Evolutionary conservation across 1,140 invertebrate genomes (phyloP), one percentile per base, ranked within the genome.

Genomic region (Caenorhabditis inopinata): DNA sequence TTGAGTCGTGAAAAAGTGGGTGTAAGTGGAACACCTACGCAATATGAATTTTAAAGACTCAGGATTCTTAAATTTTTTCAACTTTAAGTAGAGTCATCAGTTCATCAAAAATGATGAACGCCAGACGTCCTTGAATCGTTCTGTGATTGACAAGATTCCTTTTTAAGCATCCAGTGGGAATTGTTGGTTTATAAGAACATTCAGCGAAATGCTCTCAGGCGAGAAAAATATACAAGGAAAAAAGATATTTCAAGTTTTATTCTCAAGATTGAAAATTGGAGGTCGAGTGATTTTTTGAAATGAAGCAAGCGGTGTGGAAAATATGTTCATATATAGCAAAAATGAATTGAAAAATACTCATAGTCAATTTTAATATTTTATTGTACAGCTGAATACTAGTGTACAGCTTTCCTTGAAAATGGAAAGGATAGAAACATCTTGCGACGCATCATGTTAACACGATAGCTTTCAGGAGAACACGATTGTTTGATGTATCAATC

Each of bases 381-480:
- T 51, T 51, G 27, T 58, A 32, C 51, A n/a, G 29, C 12, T 58
- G 9, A 14, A 58, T 5, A 32, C 27, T 58, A 29, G 35, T 58
- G 35, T n/a, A 58, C 35, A 58, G 35, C 35, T 58, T 7, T 32
- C n/a, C 0, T 11, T 32, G 27, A 32, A 29, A n/a, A n/a, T n/a
- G n/a, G n/a, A n/a, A n/a, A n/a, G n/a, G n/a, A n/a, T n/a, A n/a
- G n/a, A n/a, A n/a, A n/a, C n/a, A n/a, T n/a, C n/a, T n/a, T n/a
- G n/a, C n/a, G n/a, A 14, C 38, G 53, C 18, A 62, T 45, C 47
- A 78, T 27, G 93, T 94, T 53, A 93, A 89, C 11, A 94, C 93
- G 76, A 93, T 91, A 0, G 92, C 93, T 89, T 92, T 92, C 84
- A 92, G 91, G 29, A 93, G 91, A 89, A 92, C 93, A n/a, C 90